phyloP scores from a whole-genome alignment of 2,113 vertebrate species.

The Melanerpes formicivorus region DNA sequence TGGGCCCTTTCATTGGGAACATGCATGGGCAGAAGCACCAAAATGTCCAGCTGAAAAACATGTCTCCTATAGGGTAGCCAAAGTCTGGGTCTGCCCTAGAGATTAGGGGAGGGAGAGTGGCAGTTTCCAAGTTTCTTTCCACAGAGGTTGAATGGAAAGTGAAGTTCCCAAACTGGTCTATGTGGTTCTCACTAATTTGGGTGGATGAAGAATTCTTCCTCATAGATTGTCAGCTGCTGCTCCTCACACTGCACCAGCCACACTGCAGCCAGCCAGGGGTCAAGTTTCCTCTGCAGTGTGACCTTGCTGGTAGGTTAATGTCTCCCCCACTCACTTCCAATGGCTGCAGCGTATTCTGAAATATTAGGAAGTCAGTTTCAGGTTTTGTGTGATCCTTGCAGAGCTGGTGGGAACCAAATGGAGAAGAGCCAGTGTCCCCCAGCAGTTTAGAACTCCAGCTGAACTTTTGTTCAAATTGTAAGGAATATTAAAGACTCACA shows the following conservation, averaged over 20 bases:
- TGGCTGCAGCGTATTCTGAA: background rate
- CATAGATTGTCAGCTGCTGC: background rate
- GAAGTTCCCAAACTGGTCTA: background rate
- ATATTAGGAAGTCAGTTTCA: background rate
- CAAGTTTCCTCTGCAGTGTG: background rate
- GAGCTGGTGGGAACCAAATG: background rate
- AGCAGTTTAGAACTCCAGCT: background rate
- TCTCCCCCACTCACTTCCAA: background rate
- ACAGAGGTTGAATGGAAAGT: background rate
- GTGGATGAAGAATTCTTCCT: background rate
- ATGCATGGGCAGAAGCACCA: background rate
- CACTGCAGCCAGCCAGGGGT: background rate
- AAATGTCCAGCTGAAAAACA: background rate
- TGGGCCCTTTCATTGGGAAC: background rate
- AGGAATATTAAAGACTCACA: background rate
- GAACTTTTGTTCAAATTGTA: background rate
- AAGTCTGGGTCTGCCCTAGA: background rate
- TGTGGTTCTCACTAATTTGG: background rate
- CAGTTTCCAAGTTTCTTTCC: background rate
- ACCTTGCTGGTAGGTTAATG: background rate
- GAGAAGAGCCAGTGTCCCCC: background rate
- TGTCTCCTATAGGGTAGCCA: background rate
- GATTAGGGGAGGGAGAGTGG: fast-evolving
- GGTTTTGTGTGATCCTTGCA: background rate
- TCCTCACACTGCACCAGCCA: background rate